Evolutionary conservation across 2,797 vertebrate species (phyloP), one percentile per base, ranked within the genome.

Genomic region (Ambastaia sidthimunki): DNA sequence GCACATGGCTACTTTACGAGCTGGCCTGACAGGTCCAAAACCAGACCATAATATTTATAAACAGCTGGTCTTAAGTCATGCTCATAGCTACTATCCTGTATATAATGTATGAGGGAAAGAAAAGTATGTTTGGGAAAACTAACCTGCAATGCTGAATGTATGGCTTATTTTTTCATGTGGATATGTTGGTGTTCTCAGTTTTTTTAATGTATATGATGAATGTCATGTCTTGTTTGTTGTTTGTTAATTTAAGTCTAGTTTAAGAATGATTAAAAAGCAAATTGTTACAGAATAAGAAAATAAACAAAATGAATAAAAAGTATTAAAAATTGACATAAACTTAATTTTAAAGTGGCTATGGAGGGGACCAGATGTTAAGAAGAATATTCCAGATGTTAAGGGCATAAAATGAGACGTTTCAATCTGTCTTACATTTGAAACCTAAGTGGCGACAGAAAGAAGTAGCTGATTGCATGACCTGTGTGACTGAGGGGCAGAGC

Each of bases 1-100:
- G 69, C 60, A 41, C 31, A 65, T 25, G 48, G 48, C 34, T 37
- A 72, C 21, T 71, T 79, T 65, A 71, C 12, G 7, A 72, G 48
- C 11, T 44, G 31, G 25, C 41, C 31, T 71, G 25, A 78, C 48
- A 31, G 15, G 63, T 62, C 16, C 16, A 71, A 47, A 78, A 50
- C 15, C 31, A 6, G 76, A 63, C 50, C 19, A 25, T 78, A 50
- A 59, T 28, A 10, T 18, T 65, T 68, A 55, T 47, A 47, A 59
- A 19, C 34, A 68, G 23, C 50, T 25, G 25, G 12, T n/a, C 4
- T 59, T 76, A 37, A 75, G 21, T 12, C 7, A 44, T 44, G 10
- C 41, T 44, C 41, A 37, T 65, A 63, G 28, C 28, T n/a, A 19
- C 34, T 37, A 16, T 12, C 7, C 18, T 37, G 19, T 13, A 65